Evolutionary conservation across 2,113 vertebrate species (phyloP), one percentile per base, ranked within the genome.

Genomic region (Eonycteris spelaea): DNA sequence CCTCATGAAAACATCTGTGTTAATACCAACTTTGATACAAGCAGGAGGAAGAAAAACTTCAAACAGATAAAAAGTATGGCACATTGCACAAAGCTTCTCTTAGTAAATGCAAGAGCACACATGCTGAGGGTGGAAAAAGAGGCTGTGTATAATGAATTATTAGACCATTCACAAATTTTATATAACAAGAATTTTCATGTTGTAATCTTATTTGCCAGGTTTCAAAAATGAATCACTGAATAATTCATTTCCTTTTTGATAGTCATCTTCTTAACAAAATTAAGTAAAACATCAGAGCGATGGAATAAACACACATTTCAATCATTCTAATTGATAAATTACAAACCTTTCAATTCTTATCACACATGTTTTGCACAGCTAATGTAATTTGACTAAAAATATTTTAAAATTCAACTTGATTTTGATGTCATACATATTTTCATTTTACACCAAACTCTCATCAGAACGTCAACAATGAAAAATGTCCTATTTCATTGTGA

Each of bases 31-130:
- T 97, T 96, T 94, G 97, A 96, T 86, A 98, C 97, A 98, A 98
- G 97, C 96, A 98, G 86, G 95, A 13, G 26, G 96, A 94, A 30
- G 98, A 97, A 98, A 95, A 95, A 97, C 93, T 97, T 92, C 96
- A 98, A 98, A 98, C 93, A 98, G 70, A 91, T 97, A 97, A 85
- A 98, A 98, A 97, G 95, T 96, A 98, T 74, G 96, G 97, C 97
- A 98, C 97, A 98, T 13, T 92, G 97, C 97, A 97, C 91, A 97
- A 97, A 97, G 98, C 96, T 94, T 91, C 97, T 98, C 98, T 98
- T 98, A 98, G 98, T 98, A 98, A 98, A 98, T 97, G 98, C 97
- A 97, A 97, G 98, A 98, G 98, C 98, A 97, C 96, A 97, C 99
- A 99, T 99, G 99, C 99, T 96, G 96, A 97, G 95, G 90, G 92